phyloP scores from a whole-genome alignment of 1,140 invertebrate genomes.

The Aethina tumida region DNA sequence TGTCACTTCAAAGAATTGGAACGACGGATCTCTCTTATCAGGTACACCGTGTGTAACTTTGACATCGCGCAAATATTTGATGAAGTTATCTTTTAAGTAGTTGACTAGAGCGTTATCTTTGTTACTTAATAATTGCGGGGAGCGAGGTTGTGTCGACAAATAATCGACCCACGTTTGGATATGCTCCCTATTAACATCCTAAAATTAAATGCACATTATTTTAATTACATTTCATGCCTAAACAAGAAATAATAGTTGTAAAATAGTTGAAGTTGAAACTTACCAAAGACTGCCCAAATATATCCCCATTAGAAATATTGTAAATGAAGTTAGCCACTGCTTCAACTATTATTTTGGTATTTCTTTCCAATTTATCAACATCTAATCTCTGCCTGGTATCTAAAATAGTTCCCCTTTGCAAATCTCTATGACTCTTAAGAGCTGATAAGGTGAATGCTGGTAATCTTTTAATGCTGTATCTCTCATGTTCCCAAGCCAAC shows the following conservation, averaged over 20 bases:
- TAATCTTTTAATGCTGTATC: slow-evolving; percentile 79
- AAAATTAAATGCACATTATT: slow-evolving; percentile 18
- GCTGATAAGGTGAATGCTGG: slow-evolving; percentile 21
- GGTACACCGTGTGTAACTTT: slow-evolving; percentile 56
- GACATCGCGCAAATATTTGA: slow-evolving; percentile 66
- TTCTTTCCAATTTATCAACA: slow-evolving; percentile 50
- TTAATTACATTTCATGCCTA: not conserved
- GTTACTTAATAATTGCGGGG: slow-evolving; percentile 59
- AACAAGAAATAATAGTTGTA: not conserved
- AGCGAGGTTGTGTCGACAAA: slow-evolving; percentile 58
- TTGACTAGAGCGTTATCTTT: slow-evolving; percentile 54
- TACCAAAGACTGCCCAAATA: slow-evolving; percentile 65
- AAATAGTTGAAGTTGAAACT: slow-evolving; percentile 21
- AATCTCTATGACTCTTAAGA: slow-evolving; percentile 53
- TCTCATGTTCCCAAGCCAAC: slow-evolving; percentile 94
- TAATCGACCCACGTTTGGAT: slow-evolving; percentile 66
- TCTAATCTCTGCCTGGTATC: slow-evolving; percentile 50
- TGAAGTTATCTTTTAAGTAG: slow-evolving; percentile 62
- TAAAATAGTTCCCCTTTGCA: slow-evolving; percentile 49
- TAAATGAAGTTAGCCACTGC: slow-evolving; percentile 78
- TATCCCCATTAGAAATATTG: slow-evolving; percentile 58
- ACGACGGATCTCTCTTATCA: slow-evolving; percentile 85
- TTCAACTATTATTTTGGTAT: slow-evolving; percentile 72
- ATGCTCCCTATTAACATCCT: slow-evolving; percentile 63
- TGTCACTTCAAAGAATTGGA: slow-evolving; percentile 80